Conservation (phyloP, 2,888 invertebrate species). For the Synanthedon vespiformis region DNA sequence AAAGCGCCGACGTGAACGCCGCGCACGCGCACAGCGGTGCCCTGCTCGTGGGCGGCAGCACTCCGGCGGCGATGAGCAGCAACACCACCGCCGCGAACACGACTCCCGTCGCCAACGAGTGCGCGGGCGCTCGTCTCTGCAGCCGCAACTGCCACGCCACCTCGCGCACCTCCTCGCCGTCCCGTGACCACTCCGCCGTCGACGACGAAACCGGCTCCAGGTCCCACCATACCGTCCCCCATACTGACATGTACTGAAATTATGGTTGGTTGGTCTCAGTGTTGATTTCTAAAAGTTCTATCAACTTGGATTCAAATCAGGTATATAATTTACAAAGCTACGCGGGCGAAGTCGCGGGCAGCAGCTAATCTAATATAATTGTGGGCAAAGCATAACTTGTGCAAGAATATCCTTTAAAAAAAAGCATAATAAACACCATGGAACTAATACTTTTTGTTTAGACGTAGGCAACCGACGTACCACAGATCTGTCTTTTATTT, state of each 20-base stretch:
- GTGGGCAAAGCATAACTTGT: no score
- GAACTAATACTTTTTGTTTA: no score
- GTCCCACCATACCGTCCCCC: conserved; percentile 46
- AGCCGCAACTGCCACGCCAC: conserved; percentile 26
- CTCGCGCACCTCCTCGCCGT: conserved; percentile 7
- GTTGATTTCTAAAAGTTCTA: background rate
- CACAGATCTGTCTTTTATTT: no score
- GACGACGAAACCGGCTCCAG: conserved; percentile 17
- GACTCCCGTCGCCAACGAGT: conserved; percentile 21
- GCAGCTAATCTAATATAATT: no score
- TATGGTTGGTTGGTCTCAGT: background rate
- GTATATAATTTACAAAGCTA: no score
- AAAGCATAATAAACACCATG: no score
- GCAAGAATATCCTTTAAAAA: no score
- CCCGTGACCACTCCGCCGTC: conserved; percentile 3
- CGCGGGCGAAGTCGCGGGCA: no score
- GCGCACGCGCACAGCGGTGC: conserved; percentile 42
- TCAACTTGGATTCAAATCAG: no score
- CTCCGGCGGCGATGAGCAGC: conserved; percentile 27
- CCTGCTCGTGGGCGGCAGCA: conserved; percentile 29
- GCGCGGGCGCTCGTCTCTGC: conserved; percentile 35
- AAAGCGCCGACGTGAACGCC: conserved; percentile 27
- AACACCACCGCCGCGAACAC: conserved; percentile 24
- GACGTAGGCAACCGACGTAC: no score
- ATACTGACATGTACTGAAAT: conserved; percentile 27